Conservation (phyloP, 2,113 vertebrate species). For the Paramisgurnus dabryanus region DNA sequence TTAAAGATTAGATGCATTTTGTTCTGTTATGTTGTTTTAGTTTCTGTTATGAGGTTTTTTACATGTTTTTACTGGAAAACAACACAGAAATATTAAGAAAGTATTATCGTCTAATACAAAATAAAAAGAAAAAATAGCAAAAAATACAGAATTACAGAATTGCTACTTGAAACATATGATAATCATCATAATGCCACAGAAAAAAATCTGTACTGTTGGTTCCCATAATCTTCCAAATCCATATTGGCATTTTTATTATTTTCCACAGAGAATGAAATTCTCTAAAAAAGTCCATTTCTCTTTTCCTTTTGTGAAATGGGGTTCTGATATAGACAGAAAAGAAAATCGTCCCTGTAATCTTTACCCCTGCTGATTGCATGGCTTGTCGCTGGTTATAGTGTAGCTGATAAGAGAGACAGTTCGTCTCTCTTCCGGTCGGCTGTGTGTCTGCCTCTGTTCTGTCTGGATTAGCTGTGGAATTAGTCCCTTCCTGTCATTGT, state of each 20-base stretch:
- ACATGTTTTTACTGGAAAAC: too few relatives aligned
- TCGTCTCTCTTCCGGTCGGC: constrained; percentile 24
- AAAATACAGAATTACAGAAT: not conserved
- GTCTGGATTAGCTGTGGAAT: constrained; percentile 39
- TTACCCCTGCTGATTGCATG: constrained; percentile 26
- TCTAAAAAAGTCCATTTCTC: constrained; percentile 18
- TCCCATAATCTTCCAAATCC: not conserved
- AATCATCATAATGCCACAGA: not conserved
- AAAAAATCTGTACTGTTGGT: not conserved
- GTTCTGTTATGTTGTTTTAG: too few relatives aligned
- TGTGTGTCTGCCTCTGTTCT: constrained; percentile 27
- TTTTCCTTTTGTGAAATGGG: constrained; percentile 20
- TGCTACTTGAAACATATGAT: not conserved
- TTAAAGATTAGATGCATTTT: too few relatives aligned
- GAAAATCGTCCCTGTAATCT: constrained; percentile 18
- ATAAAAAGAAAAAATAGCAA: too few relatives aligned
- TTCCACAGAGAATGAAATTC: constrained; percentile 17
- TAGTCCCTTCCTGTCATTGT: constrained; percentile 49
- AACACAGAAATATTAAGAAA: too few relatives aligned
- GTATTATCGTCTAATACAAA: too few relatives aligned
- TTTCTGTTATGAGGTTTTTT: too few relatives aligned
- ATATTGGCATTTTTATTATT: not conserved
- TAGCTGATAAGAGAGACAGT: constrained; percentile 12
- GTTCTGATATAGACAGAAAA: constrained; percentile 21
- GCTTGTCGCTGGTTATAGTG: constrained; percentile 19